These are phyloP conservation scores for Adelphocoris suturalis DNA, from an alignment of 2,888 invertebrate genomes.

Conservation along the genomic window DNA sequence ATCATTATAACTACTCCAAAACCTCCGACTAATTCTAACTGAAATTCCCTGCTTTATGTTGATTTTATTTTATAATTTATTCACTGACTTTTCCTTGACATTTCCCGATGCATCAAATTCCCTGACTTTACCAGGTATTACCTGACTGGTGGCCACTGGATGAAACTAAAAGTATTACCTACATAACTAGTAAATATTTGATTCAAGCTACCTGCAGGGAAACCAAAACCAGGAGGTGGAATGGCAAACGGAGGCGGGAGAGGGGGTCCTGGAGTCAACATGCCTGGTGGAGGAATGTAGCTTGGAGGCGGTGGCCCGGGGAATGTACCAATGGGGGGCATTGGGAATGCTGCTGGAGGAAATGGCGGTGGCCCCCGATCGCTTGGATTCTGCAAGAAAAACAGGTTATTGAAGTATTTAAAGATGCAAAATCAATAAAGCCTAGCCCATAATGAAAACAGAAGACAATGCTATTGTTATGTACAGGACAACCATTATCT, in stretches of 20 bases:
- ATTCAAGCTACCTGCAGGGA: constrained; percentile 77
- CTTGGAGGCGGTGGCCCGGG: constrained; percentile 77
- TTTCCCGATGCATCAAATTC: too few species aligned
- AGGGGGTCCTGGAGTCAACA: constrained; percentile 77
- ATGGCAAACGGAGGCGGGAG: constrained; percentile 79
- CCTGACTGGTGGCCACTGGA: too few species aligned
- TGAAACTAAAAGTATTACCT: too few species aligned
- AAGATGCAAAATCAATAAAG: neutral
- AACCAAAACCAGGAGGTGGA: constrained; percentile 88
- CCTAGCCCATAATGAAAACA: neutral
- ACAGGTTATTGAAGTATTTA: neutral
- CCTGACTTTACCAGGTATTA: too few species aligned
- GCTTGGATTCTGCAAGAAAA: constrained; percentile 26
- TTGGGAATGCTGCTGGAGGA: constrained; percentile 70
- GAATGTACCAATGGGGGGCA: constrained; percentile 78
- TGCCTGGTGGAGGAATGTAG: constrained; percentile 76
- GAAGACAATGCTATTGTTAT: neutral
- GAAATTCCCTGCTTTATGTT: too few species aligned
- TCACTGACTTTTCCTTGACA: too few species aligned
- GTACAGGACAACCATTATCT: neutral
- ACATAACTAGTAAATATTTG: too few species aligned
- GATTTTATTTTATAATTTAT: too few species aligned
- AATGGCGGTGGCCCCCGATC: constrained; percentile 68
- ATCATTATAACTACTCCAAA: too few species aligned
- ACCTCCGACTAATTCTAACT: too few species aligned